Evolutionary conservation across 2,113 vertebrate species (phyloP).

Genomic region (Eonycteris spelaea): DNA sequence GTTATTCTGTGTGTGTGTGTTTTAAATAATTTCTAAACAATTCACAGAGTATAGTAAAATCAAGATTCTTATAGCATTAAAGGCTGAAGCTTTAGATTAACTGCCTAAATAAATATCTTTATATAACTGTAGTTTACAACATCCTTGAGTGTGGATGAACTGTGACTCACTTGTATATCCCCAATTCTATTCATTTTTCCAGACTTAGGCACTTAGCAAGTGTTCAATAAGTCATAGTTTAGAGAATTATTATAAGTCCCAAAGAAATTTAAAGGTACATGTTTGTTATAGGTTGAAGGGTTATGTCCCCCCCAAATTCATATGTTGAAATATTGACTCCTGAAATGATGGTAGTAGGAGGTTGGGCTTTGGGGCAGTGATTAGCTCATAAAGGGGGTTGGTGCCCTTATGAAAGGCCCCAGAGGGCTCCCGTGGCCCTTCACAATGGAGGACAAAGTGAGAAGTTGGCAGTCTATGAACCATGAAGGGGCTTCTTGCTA

Average conservation of each 20-base stretch:
- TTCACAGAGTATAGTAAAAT: background rate
- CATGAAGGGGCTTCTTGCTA: background rate
- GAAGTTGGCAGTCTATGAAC: background rate
- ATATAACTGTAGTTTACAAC: background rate
- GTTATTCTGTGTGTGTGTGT: background rate
- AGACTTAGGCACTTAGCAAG: background rate
- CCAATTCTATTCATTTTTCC: background rate
- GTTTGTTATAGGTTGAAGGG: background rate
- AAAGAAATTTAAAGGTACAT: background rate
- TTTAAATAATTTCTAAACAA: background rate
- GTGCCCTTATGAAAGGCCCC: background rate
- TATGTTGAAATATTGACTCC: background rate
- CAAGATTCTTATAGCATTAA: background rate
- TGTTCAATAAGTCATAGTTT: background rate
- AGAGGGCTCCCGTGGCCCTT: background rate
- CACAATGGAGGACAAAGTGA: background rate
- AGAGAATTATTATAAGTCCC: background rate
- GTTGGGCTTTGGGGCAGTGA: background rate
- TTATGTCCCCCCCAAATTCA: background rate
- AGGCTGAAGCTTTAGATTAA: background rate
- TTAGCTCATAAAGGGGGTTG: background rate
- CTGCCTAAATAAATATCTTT: background rate
- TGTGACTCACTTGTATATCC: background rate
- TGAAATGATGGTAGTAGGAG: background rate
- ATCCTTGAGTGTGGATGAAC: background rate